These are phyloP conservation scores for Elephantulus edwardii DNA, from an alignment of 2,113 vertebrate species.

Conservation along the genomic window DNA sequence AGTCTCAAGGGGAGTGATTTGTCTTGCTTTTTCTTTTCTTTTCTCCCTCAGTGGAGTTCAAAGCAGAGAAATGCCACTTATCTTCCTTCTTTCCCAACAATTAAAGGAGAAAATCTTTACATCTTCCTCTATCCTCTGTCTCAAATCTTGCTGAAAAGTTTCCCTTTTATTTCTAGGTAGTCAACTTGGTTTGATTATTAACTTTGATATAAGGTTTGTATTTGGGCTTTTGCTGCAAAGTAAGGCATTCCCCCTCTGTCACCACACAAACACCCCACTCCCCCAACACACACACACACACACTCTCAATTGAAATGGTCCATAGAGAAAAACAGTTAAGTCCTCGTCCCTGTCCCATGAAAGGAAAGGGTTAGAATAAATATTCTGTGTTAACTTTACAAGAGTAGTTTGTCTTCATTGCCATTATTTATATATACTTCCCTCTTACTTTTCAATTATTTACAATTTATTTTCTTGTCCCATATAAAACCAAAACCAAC, in stretches of 20 bases:
- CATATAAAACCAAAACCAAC: too few species aligned
- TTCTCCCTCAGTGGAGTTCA: background rate
- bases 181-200: background rate
- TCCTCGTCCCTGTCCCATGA: background rate
- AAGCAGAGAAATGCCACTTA: background rate
- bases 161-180: background rate
- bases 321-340: background rate
- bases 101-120: background rate
- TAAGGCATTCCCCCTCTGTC: background rate
- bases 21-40: too few species aligned
- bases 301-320: background rate
- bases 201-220: background rate
- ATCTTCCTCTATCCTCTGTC: background rate
- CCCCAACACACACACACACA: background rate
- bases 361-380: background rate
- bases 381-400: background rate
- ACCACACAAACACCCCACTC: too few species aligned
- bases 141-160: background rate
- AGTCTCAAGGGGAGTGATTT: background rate
- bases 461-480: background rate
- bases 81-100: background rate
- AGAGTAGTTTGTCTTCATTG: background rate
- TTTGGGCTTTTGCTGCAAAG: conserved; percentile 4
- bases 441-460: background rate
- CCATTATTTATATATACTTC: background rate